Conservation (phyloP, 2,888 invertebrate species). For the Pterobdella sp. region DNA sequence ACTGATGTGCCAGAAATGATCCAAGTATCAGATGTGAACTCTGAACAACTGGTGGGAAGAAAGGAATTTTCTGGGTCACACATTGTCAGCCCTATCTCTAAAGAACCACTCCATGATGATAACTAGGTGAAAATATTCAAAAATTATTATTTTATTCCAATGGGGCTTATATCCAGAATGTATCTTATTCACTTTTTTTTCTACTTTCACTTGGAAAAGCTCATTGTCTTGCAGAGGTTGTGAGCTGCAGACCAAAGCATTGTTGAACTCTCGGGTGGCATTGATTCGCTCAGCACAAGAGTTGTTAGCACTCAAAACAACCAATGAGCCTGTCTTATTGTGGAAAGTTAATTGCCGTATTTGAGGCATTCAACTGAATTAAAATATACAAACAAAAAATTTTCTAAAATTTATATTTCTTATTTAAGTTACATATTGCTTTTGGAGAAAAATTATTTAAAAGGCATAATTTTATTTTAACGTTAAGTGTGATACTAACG, state of each 20-base stretch:
- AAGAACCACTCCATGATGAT: conserved; percentile 51
- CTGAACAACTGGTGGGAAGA: conserved; percentile 93
- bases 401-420: too few relatives aligned
- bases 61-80: conserved; percentile 80
- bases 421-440: too few relatives aligned
- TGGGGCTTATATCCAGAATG: neutral
- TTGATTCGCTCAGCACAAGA: conserved; percentile 57
- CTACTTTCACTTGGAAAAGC: conserved; percentile 58
- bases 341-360: conserved; percentile 30
- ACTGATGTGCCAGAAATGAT: conserved; percentile 76
- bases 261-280: conserved; percentile 50
- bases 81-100: conserved; percentile 62
- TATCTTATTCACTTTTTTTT: conserved; percentile 63
- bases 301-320: conserved; percentile 73
- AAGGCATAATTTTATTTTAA: too few relatives aligned
- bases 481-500: too few relatives aligned
- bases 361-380: too few relatives aligned
- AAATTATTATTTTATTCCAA: neutral
- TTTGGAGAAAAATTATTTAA: too few relatives aligned
- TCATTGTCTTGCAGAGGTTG: conserved; percentile 47
- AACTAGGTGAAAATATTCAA: conserved; percentile 40
- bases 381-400: too few relatives aligned
- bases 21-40: conserved; percentile 76
- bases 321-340: conserved; percentile 61
- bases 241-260: conserved; percentile 49